Percentiles rank a stretch among this genome's conserved stretches.
Evolutionary conservation across 2,888 invertebrate genomes (phyloP).

Genomic region (Cabera pusaria): DNA sequence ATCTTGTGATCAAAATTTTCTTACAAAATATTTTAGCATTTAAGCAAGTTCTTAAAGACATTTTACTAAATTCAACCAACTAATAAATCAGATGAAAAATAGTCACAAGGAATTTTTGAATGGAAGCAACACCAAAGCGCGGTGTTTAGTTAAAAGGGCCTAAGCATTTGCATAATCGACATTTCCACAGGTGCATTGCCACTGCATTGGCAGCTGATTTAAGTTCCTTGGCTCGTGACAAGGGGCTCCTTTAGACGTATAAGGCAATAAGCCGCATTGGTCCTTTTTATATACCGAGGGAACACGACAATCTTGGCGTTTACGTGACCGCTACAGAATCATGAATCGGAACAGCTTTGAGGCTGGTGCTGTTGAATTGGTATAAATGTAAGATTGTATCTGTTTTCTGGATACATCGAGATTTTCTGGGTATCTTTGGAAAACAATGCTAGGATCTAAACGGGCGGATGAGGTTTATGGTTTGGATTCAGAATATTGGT

Average conservation of each 20-base stretch:
- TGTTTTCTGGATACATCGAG: too few relatives aligned
- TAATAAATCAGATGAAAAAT: constrained; percentile 27
- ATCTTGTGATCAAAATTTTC: too few relatives aligned
- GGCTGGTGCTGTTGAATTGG: constrained; percentile 4
- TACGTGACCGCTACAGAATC: constrained; percentile 29
- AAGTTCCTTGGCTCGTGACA: constrained; percentile 66
- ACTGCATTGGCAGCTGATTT: constrained; percentile 69
- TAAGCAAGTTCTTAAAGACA: too few relatives aligned
- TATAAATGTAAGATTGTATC: background rate
- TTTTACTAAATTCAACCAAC: too few relatives aligned
- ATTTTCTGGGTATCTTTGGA: too few relatives aligned
- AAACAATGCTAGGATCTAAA: too few relatives aligned
- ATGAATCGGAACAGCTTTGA: constrained; percentile 24
- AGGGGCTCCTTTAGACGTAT: constrained; percentile 62
- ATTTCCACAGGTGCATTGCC: constrained; percentile 75
- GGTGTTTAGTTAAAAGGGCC: constrained; percentile 68
- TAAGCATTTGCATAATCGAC: constrained; percentile 78
- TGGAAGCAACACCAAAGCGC: constrained; percentile 53
- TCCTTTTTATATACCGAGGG: constrained; percentile 67
- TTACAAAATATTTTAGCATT: too few relatives aligned
- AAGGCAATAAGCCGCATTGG: constrained; percentile 64
- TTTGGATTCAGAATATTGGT: too few relatives aligned
- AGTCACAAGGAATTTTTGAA: constrained; percentile 46
- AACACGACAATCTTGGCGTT: constrained; percentile 44
- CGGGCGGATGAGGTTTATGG: too few relatives aligned